Conservation (phyloP, 2,797 vertebrate genomes). For the Neopelma chrysocephalum region DNA sequence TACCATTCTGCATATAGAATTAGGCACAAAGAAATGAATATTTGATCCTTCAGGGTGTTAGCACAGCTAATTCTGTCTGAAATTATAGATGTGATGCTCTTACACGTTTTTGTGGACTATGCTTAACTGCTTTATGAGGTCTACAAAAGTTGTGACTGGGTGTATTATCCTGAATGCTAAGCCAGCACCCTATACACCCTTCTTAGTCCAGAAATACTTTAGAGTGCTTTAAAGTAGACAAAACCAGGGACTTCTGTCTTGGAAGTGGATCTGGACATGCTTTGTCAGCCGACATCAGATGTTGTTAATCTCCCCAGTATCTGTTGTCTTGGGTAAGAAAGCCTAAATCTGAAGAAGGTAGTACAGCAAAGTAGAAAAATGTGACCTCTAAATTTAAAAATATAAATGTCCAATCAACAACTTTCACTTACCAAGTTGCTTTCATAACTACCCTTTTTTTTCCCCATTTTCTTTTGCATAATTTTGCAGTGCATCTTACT, state of each 20-base stretch:
- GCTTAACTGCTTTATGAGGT: neutral
- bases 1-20: neutral
- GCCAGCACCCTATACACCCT: neutral
- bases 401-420: neutral
- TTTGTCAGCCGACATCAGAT: neutral
- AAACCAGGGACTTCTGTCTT: neutral
- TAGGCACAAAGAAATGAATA: neutral
- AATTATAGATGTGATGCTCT: neutral
- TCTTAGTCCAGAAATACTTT: neutral
- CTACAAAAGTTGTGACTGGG: neutral
- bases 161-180: neutral
- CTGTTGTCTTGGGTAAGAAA: neutral
- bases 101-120: neutral
- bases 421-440: neutral
- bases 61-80: neutral
- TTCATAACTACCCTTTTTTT: neutral
- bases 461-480: accelerated
- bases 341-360: neutral
- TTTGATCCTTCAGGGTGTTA: neutral
- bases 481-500: neutral
- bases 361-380: neutral
- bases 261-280: neutral
- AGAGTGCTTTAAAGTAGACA: neutral
- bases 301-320: neutral
- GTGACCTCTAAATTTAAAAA: neutral